phyloP scores from a whole-genome alignment of 2,888 invertebrate species.

The Zaprionus bogoriensis region DNA sequence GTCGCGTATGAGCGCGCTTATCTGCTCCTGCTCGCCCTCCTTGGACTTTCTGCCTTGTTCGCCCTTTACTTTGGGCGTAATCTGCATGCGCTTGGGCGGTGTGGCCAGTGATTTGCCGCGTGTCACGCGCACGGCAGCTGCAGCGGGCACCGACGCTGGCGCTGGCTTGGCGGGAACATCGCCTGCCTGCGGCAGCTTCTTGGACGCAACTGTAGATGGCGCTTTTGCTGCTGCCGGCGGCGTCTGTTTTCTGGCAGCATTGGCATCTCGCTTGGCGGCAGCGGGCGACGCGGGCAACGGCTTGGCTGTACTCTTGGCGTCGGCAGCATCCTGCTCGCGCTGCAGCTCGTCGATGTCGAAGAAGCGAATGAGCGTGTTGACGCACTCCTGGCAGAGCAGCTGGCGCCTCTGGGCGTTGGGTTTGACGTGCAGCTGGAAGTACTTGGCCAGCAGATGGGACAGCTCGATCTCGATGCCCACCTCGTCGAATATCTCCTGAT shows the following conservation, averaged over 20 bases:
- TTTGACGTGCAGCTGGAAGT: constrained; percentile 62
- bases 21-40: constrained; percentile 51
- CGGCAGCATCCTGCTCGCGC: constrained; percentile 44
- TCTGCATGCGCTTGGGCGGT: neutral
- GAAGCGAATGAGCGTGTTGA: constrained; percentile 72
- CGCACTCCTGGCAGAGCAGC: constrained; percentile 71
- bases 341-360: constrained; percentile 73
- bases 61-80: neutral
- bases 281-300: neutral
- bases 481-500: constrained; percentile 78
- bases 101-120: neutral
- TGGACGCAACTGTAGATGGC: neutral
- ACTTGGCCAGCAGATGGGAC: constrained; percentile 60
- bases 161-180: neutral
- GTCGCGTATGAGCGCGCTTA: constrained; percentile 46
- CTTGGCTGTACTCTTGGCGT: neutral
- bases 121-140: constrained; percentile 10
- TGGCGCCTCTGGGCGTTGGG: constrained; percentile 42
- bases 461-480: constrained; percentile 78
- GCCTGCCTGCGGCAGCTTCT: neutral
- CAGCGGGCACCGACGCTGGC: neutral
- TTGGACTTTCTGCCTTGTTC: neutral
- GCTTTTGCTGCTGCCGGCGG: neutral
- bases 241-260: neutral
- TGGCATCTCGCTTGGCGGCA: neutral